Evolutionary conservation across 2,797 vertebrate species (phyloP).

Genomic region (Monodelphis domestica): DNA sequence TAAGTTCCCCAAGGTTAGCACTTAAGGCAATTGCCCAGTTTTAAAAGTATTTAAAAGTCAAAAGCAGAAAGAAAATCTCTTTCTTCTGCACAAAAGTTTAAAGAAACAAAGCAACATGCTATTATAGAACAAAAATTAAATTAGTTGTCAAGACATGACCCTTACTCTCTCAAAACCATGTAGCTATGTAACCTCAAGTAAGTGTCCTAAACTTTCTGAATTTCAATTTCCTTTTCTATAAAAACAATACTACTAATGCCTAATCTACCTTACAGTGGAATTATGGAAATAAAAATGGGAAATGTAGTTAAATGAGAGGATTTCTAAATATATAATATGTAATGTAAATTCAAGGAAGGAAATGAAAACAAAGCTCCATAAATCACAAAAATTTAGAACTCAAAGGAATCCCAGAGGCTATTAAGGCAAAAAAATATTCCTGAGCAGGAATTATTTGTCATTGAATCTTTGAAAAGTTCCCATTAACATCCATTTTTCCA

Average conservation of each 20-base stretch:
- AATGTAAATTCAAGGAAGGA: background rate
- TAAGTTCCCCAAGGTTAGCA: conserved; percentile 49
- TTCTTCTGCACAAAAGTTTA: background rate
- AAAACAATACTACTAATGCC: background rate
- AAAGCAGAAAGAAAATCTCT: background rate
- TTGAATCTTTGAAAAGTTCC: background rate
- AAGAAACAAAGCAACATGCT: background rate
- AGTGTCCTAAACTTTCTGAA: background rate
- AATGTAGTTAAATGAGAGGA: background rate
- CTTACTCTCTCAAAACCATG: background rate
- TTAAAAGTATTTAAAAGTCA: conserved; percentile 22
- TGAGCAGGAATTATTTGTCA: background rate
- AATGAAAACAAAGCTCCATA: background rate
- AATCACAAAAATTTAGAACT: background rate
- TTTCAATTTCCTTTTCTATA: background rate
- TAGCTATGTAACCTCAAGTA: background rate
- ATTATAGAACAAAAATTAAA: background rate
- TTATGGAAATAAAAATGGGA: background rate
- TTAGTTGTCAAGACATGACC: background rate
- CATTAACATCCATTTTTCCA: too few relatives aligned
- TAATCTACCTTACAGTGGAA: background rate
- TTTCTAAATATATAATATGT: background rate
- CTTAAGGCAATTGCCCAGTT: conserved; percentile 48
- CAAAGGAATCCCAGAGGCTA: background rate
- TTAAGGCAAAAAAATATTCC: background rate